Evolutionary conservation across 2,888 invertebrate genomes (phyloP), one percentile per base, ranked within the genome.

Genomic region (Nomada hirtipes): DNA sequence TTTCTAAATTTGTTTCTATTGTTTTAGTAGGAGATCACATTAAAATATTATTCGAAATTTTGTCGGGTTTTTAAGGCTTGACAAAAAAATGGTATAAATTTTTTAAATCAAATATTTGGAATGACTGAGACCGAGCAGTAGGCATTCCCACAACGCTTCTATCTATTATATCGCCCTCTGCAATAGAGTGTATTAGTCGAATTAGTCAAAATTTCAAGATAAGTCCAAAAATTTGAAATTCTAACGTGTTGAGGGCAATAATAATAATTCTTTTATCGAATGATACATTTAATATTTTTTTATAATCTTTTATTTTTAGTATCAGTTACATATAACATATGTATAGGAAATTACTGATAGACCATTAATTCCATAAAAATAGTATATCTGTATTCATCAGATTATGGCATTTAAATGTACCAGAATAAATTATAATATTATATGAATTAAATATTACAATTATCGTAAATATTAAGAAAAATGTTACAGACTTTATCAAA

Each of bases 41-140:
- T 78, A 86, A 87, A 76, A 44, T 73, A 55, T 59, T 77, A 29
- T 77, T 59, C n/a, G 26, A 61, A 77, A 85, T 79, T 80, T 64
- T 74, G 42, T 65, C 2, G 42, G n/a, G n/a, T 11, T 20, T 63
- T 42, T 26, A 82, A 70, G 50, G 61, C 42, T 65, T 79, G 74
- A 47, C 55, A 70, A 53, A 60, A 26, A 55, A 72, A 61, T 57
- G 1, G 4, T 18, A 10, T 15, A 59, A 76, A 72, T 74, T 79
- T 80, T 82, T 75, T 36, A 74, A 82, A 77, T 82, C 60, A 65
- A 80, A 76, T 64, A 63, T 71, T 77, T 42, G 36, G 67, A 82
- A 79, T 23, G 64, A 74, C 42, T 59, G 52, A 74, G 59, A 50
- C 71, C 15, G 47, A 55, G 53, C 57, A 67, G 57, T 78, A 9